Conservation (phyloP, 2,888 invertebrate genomes). For the Drosophila cracens region DNA sequence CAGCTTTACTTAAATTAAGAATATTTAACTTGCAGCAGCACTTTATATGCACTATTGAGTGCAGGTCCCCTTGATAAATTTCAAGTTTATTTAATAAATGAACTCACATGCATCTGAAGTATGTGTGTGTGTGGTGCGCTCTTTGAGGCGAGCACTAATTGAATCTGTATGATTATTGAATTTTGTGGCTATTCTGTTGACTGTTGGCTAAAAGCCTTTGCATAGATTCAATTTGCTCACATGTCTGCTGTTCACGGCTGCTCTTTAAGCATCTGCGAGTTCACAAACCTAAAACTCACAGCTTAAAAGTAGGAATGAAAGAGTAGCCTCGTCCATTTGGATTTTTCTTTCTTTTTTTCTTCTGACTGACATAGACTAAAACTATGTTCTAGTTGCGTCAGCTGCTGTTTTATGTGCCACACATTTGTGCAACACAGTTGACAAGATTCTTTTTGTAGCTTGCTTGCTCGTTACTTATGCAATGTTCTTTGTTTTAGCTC, state of each 20-base stretch:
- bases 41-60: background rate
- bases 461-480: background rate
- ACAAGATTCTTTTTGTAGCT: slow-evolving; percentile 17
- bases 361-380: slow-evolving; percentile 33
- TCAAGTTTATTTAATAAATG: background rate
- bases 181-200: slow-evolving; percentile 32
- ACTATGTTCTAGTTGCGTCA: slow-evolving; percentile 63
- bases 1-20: background rate
- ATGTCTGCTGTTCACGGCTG: background rate
- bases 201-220: slow-evolving; percentile 42
- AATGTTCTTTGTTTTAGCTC: slow-evolving; percentile 17
- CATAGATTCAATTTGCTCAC: slow-evolving; percentile 26
- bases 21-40: background rate
- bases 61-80: background rate
- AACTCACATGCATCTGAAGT: background rate
- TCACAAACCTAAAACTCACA: slow-evolving; percentile 13
- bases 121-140: slow-evolving; percentile 8
- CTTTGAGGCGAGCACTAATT: slow-evolving; percentile 29
- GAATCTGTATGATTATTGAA: slow-evolving; percentile 46
- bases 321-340: background rate
- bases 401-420: slow-evolving; percentile 47
- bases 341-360: background rate
- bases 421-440: slow-evolving; percentile 30
- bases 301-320: background rate
- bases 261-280: slow-evolving; percentile 3